A percentile compares a stretch with the other conserved stretches of the same genome.
These are phyloP conservation scores for Anolis apletophallus DNA, from an alignment of 2,797 vertebrate species.

Conservation along the genomic window DNA sequence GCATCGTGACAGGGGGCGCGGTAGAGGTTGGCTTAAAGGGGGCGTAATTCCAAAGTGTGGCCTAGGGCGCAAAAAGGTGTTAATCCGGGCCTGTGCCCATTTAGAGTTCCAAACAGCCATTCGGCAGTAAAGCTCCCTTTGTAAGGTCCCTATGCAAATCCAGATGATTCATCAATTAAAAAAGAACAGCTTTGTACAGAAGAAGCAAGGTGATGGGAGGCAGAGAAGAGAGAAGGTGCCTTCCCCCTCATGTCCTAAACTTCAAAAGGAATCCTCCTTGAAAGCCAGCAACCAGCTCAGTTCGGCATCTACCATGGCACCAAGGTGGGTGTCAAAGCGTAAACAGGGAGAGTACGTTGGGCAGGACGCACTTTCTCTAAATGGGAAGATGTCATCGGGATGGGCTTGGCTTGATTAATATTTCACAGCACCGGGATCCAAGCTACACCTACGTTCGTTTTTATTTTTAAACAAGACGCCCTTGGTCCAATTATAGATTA, in stretches of 20 bases:
- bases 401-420: conserved; percentile 54
- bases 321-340: not conserved
- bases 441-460: conserved; percentile 62
- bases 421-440: conserved; percentile 58
- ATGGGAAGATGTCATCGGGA: conserved; percentile 50
- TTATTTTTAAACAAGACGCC: conserved; percentile 66
- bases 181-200: conserved; percentile 13
- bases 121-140: too few species aligned
- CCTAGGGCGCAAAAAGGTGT: too few species aligned
- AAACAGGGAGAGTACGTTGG: conserved; percentile 8
- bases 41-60: too few species aligned
- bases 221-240: not conserved
- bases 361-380: conserved; percentile 26
- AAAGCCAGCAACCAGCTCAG: not conserved
- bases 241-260: not conserved
- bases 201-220: not conserved
- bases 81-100: too few species aligned
- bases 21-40: too few species aligned
- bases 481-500: conserved; percentile 69
- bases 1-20: too few species aligned
- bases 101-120: too few species aligned
- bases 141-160: not conserved
- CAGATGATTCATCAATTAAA: not conserved
- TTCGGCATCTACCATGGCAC: too few species aligned
- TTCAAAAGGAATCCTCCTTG: not conserved